Conservation (phyloP, 1,140 invertebrate species). For the Polyergus mexicanus region DNA sequence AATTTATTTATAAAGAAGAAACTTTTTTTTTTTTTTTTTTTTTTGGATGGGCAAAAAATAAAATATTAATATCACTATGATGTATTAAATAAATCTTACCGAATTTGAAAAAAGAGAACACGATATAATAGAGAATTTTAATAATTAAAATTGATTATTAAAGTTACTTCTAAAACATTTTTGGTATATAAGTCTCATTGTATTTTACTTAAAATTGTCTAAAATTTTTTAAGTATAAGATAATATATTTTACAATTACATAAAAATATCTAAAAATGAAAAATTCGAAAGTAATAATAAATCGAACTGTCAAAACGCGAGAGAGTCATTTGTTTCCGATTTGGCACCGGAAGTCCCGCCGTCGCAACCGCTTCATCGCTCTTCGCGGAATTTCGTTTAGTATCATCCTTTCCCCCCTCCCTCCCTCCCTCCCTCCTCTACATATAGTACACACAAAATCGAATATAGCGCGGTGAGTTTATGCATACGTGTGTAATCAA, state of each 20-base stretch:
- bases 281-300: constrained; percentile 6
- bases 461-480: constrained; percentile 27
- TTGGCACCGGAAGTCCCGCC: constrained; percentile 31
- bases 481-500: not conserved
- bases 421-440: too few species aligned
- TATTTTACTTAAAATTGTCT: too few species aligned
- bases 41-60: too few species aligned
- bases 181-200: too few species aligned
- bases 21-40: too few species aligned
- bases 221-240: too few species aligned
- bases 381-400: not conserved
- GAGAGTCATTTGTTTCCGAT: not conserved
- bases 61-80: too few species aligned
- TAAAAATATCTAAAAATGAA: not conserved
- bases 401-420: not conserved
- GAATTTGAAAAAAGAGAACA: too few species aligned
- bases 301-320: not conserved
- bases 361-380: not conserved
- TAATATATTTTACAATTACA: not conserved
- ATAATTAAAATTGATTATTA: too few species aligned
- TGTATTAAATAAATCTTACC: too few species aligned
- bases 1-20: not conserved
- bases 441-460: not conserved
- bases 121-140: too few species aligned
- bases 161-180: too few species aligned